These are phyloP conservation scores for Caenorhabditis drosophilae DNA, from an alignment of 2,888 invertebrate genomes.

Conservation along the genomic window DNA sequence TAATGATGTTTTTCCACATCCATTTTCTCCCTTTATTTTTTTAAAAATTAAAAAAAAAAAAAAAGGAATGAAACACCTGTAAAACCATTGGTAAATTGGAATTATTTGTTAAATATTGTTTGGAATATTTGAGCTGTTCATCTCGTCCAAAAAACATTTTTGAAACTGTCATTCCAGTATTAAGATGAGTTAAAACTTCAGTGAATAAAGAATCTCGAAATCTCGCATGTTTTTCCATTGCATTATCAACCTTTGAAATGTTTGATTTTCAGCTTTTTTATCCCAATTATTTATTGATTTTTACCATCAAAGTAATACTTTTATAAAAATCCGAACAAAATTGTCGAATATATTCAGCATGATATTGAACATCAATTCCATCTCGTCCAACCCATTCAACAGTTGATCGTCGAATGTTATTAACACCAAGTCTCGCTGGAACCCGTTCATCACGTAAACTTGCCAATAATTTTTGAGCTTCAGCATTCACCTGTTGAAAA, in stretches of 20 bases:
- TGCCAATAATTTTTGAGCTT: conserved; percentile 86
- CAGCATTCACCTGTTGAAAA: conserved; percentile 85
- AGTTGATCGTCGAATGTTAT: conserved; percentile 87
- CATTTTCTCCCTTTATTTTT: conserved; percentile 82
- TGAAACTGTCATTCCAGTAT: conserved; percentile 39
- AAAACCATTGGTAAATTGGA: conserved; percentile 79
- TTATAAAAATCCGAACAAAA: conserved; percentile 62
- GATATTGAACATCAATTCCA: conserved; percentile 86
- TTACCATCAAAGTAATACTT: conserved; percentile 59
- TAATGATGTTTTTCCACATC: conserved; percentile 95
- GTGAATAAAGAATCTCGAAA: conserved; percentile 52
- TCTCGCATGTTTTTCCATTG: conserved; percentile 61
- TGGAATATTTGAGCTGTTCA: conserved; percentile 81
- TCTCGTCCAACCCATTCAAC: conserved; percentile 97
- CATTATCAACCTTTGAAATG: conserved; percentile 57
- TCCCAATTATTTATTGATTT: too few relatives aligned
- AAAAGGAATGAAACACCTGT: conserved; percentile 74
- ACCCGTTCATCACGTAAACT: conserved; percentile 87
- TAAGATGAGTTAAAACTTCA: conserved; percentile 46
- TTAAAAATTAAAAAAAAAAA: neutral
- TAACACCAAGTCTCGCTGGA: conserved; percentile 85
- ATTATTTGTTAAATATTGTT: conserved; percentile 81
- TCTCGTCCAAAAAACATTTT: conserved; percentile 84
- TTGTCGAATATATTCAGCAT: conserved; percentile 75
- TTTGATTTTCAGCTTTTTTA: too few relatives aligned